These are phyloP conservation scores for Pyrrhia umbra DNA, from an alignment of 2,888 invertebrate species.

Conservation along the genomic window DNA sequence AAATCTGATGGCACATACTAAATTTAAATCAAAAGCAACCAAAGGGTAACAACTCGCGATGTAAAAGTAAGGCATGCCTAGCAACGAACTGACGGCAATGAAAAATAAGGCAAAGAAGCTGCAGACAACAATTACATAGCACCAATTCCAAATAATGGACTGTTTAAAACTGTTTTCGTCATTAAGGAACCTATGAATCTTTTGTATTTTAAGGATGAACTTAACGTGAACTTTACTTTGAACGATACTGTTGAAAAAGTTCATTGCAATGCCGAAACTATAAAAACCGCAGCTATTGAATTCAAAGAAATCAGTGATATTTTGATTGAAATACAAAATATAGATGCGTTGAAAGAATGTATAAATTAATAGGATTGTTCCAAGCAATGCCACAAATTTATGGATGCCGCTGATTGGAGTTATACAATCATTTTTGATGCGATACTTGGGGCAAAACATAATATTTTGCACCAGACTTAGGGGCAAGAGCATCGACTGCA, in stretches of 20 bases:
- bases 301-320: not conserved
- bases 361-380: not conserved
- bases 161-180: not conserved
- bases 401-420: too few species aligned
- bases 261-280: not conserved
- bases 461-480: not conserved
- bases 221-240: not conserved
- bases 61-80: slow-evolving; percentile 6
- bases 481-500: not conserved
- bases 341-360: not conserved
- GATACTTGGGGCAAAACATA: not conserved
- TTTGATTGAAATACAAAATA: not conserved
- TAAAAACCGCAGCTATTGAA: not conserved
- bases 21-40: slow-evolving; percentile 9
- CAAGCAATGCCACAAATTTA: not conserved
- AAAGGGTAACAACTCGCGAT: slow-evolving; percentile 16
- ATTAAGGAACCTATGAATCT: not conserved
- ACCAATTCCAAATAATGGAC: not conserved
- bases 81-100: not conserved
- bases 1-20: not conserved
- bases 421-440: too few species aligned
- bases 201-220: not conserved
- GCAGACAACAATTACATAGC: not conserved
- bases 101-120: slow-evolving; percentile 1
- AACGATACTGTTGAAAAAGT: not conserved